Percentiles rank a stretch among this genome's conserved stretches.
These are phyloP conservation scores for Ciconia maguari DNA, from an alignment of 2,113 vertebrate genomes.

Conservation along the genomic window DNA sequence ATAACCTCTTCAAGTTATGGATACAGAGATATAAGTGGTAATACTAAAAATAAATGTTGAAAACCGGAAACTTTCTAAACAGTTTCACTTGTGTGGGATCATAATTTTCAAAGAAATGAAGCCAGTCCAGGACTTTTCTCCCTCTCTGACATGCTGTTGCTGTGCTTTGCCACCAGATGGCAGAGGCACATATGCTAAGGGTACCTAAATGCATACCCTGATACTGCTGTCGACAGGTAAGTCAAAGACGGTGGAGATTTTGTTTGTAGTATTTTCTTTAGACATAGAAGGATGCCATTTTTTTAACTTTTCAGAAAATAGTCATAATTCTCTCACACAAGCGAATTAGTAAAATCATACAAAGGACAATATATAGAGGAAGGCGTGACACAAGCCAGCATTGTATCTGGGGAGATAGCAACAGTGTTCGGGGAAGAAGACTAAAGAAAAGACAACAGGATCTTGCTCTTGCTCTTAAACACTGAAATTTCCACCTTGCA, in stretches of 20 bases:
- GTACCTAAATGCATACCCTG: fast-evolving
- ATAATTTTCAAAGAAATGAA: not conserved
- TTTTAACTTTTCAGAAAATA: not conserved
- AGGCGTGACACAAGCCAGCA: not conserved
- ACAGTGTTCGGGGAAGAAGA: not conserved
- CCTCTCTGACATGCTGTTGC: not conserved
- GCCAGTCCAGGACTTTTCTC: not conserved
- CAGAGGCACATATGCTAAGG: not conserved
- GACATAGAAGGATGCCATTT: fast-evolving
- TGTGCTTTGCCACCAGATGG: not conserved
- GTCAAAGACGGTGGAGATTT: fast-evolving
- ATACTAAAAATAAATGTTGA: not conserved
- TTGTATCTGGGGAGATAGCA: not conserved
- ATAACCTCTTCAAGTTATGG: not conserved
- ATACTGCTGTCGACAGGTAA: too few species aligned
- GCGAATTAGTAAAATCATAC: not conserved
- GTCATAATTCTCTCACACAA: not conserved
- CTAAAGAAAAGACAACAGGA: not conserved
- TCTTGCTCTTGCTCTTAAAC: not conserved
- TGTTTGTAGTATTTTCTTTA: not conserved
- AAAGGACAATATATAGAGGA: not conserved
- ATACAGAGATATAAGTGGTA: too few species aligned
- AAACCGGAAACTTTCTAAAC: not conserved
- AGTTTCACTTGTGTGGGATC: not conserved
- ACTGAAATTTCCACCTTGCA: not conserved